Evolutionary conservation across 2,113 vertebrate genomes (phyloP), one percentile per base, ranked within the genome.

Genomic region (Jaculus jaculus): DNA sequence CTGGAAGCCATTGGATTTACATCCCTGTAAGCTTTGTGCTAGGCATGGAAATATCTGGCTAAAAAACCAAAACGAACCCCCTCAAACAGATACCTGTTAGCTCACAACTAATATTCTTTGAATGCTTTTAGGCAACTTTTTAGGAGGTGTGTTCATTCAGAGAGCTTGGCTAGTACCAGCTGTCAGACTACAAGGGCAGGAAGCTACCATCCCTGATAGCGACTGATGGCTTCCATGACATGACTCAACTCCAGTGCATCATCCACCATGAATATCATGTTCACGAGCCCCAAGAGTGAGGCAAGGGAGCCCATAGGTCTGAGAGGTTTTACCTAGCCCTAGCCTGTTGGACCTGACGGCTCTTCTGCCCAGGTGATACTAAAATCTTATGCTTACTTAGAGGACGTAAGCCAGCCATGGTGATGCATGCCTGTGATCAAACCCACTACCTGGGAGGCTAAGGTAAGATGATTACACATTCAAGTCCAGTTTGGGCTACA

Each of bases 211-310:
- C 26, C 47, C 13, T 58, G 39, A 39, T 34, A n/a, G n/a, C n/a
- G n/a, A 12, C 7, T 7, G 24, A 63, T 15, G 61, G 68, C 30
- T 92, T 88, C 30, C 0, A 2, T 18, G 23, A 28, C 23, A 30
- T 74, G 72, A 39, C 65, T 26, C 47, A 24, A 9, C 80, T 7
- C 61, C 60, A 51, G 51, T 63, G 39, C 2, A 4, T 8, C 0
- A 3, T 51, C n/a, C 17, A n/a, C 21, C 3, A 0, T 20, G 10
- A 39, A 21, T 0, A 2, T 0, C 0, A 13, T 20, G 58, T 0
- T 3, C 32, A 0, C 3, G 28, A 61, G 39, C 2, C 54, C 26
- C 16, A 3, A 28, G 13, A 8, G 23, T 8, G 26, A 30, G 47
- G 75, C 18, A 0, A 34, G 63, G 37, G 21, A 18, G 13, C 7